Evolutionary conservation across 2,888 invertebrate genomes (phyloP).

Genomic region (Malacosoma neustria): DNA sequence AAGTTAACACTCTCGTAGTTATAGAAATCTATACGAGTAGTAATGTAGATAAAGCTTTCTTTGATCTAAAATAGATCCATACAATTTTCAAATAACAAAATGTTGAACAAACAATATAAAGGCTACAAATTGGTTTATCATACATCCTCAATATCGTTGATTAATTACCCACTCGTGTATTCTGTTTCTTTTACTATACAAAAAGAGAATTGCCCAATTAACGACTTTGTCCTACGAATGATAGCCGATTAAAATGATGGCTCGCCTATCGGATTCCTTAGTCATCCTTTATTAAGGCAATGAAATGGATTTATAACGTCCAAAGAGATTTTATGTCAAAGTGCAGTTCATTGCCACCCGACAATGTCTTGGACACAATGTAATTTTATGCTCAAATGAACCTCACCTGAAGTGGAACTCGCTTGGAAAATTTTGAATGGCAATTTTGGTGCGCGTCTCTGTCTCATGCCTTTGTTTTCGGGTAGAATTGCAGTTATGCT

Average conservation of each 20-base stretch:
- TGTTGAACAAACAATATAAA: conserved; percentile 4
- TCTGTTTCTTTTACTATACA: conserved; percentile 10
- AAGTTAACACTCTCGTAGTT: too few relatives aligned
- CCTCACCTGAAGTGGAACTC: conserved; percentile 65
- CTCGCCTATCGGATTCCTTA: conserved; percentile 56
- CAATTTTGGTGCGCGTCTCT: conserved; percentile 52
- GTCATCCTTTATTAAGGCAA: conserved; percentile 69
- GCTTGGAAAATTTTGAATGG: conserved; percentile 66
- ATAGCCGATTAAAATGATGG: conserved; percentile 50
- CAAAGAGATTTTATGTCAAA: conserved; percentile 72
- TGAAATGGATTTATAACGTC: conserved; percentile 69
- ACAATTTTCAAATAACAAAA: too few relatives aligned
- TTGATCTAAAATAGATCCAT: too few relatives aligned
- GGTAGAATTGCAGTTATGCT: conserved; percentile 63
- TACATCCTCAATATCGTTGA: conserved; percentile 7
- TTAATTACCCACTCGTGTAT: conserved; percentile 10
- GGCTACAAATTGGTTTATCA: conserved; percentile 16
- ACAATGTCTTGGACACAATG: conserved; percentile 69
- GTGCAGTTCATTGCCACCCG: conserved; percentile 72
- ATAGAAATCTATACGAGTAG: too few relatives aligned
- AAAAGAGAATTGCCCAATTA: conserved; percentile 31
- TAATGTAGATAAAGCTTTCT: too few relatives aligned
- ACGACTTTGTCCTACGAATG: conserved; percentile 46
- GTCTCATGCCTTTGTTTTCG: conserved; percentile 55
- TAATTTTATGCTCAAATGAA: conserved; percentile 73